Evolutionary conservation across 2,888 invertebrate species (phyloP), one percentile per base, ranked within the genome.

Genomic region (Noctua pronuba): DNA sequence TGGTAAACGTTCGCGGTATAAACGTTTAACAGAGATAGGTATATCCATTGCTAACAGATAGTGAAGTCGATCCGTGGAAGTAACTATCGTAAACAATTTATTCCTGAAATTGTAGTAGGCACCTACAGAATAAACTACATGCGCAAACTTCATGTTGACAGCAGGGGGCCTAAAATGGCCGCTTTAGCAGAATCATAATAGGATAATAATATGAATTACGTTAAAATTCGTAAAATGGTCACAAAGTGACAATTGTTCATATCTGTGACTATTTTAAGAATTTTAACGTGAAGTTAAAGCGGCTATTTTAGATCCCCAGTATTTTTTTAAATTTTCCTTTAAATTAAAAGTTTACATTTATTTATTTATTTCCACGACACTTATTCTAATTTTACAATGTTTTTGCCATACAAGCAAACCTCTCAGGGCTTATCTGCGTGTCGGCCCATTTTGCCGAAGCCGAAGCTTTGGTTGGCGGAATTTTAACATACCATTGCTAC

Each of bases 401-500:
- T n/a, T n/a, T n/a, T n/a, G n/a, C n/a, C n/a, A n/a, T n/a, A n/a
- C n/a, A n/a, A n/a, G n/a, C n/a, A n/a, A n/a, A n/a, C n/a, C n/a
- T n/a, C n/a, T n/a, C n/a, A n/a, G n/a, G n/a, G n/a, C n/a, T n/a
- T n/a, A n/a, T n/a, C n/a, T n/a, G n/a, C n/a, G n/a, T n/a, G n/a
- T n/a, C 46, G 7, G 18, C 18, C 7, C 46, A 35, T 35, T 35
- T 35, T 35, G 35, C 35, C 35, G 35, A 35, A n/a, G 11, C 11
- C 4, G n/a, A 55, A 28, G 16, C 28, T 58, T 16, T 28, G 58
- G 16, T 28, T 28, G 2, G 58, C 58, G 2, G 58, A 4, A 74
- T 77, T 70, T 76, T 58, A 6, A 64, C 73, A 81, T 73, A 75
- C 64, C 79, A 84, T 41, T 72, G 49, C 58, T 44, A 68, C 64